phyloP scores from a whole-genome alignment of 2,888 invertebrate genomes.

The Drosophila phalerata region DNA sequence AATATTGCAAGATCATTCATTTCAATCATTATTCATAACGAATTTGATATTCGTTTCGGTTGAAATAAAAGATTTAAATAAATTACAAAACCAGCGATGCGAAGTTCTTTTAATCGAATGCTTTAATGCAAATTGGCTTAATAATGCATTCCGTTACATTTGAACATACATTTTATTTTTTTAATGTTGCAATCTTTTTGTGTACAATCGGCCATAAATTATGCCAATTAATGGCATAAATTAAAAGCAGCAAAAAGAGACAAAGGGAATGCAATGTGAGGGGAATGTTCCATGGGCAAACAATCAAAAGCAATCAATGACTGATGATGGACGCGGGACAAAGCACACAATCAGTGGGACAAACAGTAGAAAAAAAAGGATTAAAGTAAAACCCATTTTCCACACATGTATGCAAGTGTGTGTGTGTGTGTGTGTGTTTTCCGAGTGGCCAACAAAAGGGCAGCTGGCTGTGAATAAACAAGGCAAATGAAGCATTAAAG shows the following conservation, averaged over 20 bases:
- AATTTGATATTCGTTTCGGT: slow-evolving; percentile 23
- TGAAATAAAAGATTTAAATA: slow-evolving; percentile 16
- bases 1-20: not conserved
- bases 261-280: slow-evolving; percentile 27
- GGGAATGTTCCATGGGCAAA: slow-evolving; percentile 39
- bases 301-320: slow-evolving; percentile 77
- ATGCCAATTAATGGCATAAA: slow-evolving; percentile 74
- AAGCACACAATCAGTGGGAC: slow-evolving; percentile 69
- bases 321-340: slow-evolving; percentile 62
- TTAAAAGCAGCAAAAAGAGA: slow-evolving; percentile 58
- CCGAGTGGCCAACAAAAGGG: slow-evolving; percentile 78
- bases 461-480: slow-evolving; percentile 78
- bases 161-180: slow-evolving; percentile 16
- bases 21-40: slow-evolving; percentile 19
- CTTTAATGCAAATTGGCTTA: slow-evolving; percentile 57
- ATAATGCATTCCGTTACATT: slow-evolving; percentile 48
- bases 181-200: slow-evolving; percentile 8
- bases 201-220: slow-evolving; percentile 66
- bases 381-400: slow-evolving; percentile 82
- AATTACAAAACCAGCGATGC: slow-evolving; percentile 19
- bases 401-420: slow-evolving; percentile 11
- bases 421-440: slow-evolving; percentile 31
- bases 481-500: slow-evolving; percentile 84
- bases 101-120: slow-evolving; percentile 9
- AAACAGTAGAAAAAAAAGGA: slow-evolving; percentile 74